phyloP scores from a whole-genome alignment of 2,113 vertebrate genomes.

The Lophura nycthemera region DNA sequence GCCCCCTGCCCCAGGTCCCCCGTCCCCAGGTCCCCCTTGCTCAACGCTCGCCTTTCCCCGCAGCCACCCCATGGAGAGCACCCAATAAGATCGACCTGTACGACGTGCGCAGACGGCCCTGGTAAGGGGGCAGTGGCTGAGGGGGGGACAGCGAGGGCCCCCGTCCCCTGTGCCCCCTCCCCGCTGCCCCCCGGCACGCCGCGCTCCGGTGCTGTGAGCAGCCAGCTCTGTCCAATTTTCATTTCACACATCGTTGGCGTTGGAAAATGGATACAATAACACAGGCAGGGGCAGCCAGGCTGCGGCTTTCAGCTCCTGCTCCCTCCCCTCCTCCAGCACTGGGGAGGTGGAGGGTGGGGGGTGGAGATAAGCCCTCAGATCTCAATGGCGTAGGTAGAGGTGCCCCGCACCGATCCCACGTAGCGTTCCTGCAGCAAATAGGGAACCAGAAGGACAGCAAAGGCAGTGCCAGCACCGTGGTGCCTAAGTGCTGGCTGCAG shows the following conservation, averaged over 20 bases:
- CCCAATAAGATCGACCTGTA: conserved; percentile 99
- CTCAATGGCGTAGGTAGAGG: not conserved
- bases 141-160: not conserved
- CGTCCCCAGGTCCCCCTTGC: not conserved
- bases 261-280: conserved; percentile 71
- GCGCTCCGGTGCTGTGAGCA: not conserved
- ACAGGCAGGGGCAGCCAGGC: conserved; percentile 37
- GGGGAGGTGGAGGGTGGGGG: not conserved
- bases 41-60: not conserved
- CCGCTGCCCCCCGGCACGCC: not conserved
- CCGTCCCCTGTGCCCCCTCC: not conserved
- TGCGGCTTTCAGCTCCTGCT: not conserved
- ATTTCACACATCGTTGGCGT: conserved; percentile 75
- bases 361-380: not conserved
- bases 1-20: accelerated
- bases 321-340: not conserved
- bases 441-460: not conserved
- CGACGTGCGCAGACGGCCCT: conserved; percentile 94
- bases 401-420: not conserved
- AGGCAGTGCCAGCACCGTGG: not conserved
- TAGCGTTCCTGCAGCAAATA: not conserved
- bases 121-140: conserved; percentile 79
- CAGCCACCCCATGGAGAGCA: conserved; percentile 94
- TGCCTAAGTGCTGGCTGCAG: not conserved
- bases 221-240: conserved; percentile 75